Evolutionary conservation across 1,140 invertebrate species (phyloP), one percentile per base, ranked within the genome.

Genomic region (Zaprionus lachaisei): DNA sequence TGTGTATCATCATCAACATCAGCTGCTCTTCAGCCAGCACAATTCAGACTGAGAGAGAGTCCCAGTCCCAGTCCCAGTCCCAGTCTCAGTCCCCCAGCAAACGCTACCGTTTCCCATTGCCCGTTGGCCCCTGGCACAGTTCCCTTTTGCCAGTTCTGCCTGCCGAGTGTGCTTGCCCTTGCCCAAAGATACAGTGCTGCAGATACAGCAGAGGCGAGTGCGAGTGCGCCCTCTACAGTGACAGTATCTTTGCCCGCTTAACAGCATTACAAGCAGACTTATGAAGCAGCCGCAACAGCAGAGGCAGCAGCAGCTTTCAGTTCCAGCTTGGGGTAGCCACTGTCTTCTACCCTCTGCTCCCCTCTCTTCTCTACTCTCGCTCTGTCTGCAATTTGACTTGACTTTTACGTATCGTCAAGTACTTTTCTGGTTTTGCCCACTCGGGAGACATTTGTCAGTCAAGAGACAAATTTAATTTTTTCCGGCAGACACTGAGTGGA

Each of bases 381-480:
- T 49, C 65, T 9, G 55, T 44, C 62, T 91, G 81, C 81, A 91
- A 84, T 87, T 91, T 87, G 89, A 91, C 87, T 91, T 91, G 89
- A 91, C 89, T 91, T 91, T 91, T 91, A 89, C 81, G 87, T 91
- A 91, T 91, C 89, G 89, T 91, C 89, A 91, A 91, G 89, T 91
- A 92, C 82, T 86, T 87, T 92, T 92, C 83, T 92, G 84, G 80
- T 91, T 90, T 84, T 80, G 71, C 76, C 83, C 91, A 82, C 85
- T 92, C 90, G 83, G 83, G 91, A 83, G 91, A 92, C 91, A 92
- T 92, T 92, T 92, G 84, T 92, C 83, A 92, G 91, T 92, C 83
- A 89, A 87, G 86, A 92, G 91, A 91, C 91, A 90, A 92, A 92
- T 92, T 92, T 92, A 92, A 92, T 92, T 90, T 92, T 86, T 86